Conservation (phyloP, 2,888 invertebrate genomes). For the Neocrepidodera transversa region DNA sequence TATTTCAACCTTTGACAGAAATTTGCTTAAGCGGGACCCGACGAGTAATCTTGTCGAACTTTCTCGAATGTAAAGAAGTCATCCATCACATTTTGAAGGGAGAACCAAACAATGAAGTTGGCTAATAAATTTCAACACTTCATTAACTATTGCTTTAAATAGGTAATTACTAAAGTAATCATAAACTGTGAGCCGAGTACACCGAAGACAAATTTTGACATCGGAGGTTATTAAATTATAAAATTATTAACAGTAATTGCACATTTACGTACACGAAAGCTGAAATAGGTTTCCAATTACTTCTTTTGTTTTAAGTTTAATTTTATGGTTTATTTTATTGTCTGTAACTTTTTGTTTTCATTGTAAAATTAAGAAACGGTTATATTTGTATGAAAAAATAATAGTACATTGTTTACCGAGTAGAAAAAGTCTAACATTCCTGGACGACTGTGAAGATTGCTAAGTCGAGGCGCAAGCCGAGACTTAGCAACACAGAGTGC, state of each 20-base stretch:
- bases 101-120: slow-evolving; percentile 25
- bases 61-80: slow-evolving; percentile 25
- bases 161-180: slow-evolving; percentile 28
- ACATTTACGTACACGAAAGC: background rate
- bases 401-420: too few species aligned
- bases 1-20: slow-evolving; percentile 22
- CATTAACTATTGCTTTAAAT: slow-evolving; percentile 28
- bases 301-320: background rate
- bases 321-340: background rate
- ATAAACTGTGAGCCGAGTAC: slow-evolving; percentile 7
- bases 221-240: slow-evolving; percentile 13
- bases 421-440: too few species aligned
- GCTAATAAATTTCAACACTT: slow-evolving; percentile 32
- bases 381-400: too few species aligned
- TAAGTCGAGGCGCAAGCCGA: too few species aligned
- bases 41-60: slow-evolving; percentile 18
- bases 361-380: too few species aligned
- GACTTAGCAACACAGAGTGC: too few species aligned
- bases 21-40: slow-evolving; percentile 13
- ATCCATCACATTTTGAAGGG: slow-evolving; percentile 26
- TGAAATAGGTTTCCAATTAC: background rate
- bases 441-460: too few species aligned
- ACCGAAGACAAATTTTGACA: slow-evolving; percentile 18
- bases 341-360: too few species aligned
- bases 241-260: slow-evolving; percentile 4